phyloP scores from a whole-genome alignment of 2,113 vertebrate genomes.

The Gracilinanus agilis region DNA sequence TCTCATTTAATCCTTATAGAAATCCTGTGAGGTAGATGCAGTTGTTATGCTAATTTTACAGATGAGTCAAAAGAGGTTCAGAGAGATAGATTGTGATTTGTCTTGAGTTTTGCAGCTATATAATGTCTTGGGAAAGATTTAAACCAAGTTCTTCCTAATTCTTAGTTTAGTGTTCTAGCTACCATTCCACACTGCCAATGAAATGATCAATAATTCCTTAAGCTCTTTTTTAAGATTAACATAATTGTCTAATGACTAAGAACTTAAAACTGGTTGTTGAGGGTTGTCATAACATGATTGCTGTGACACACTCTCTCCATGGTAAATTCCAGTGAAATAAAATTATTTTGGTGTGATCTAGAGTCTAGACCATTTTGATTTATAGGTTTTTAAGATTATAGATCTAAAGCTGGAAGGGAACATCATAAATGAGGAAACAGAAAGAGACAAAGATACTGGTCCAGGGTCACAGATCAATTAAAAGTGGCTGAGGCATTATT shows the following conservation, averaged over 20 bases:
- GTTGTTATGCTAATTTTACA: background rate
- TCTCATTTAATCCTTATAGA: background rate
- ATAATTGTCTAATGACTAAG: background rate
- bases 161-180: background rate
- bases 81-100: background rate
- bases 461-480: background rate
- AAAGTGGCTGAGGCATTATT: background rate
- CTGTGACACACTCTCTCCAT: background rate
- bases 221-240: background rate
- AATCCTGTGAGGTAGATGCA: background rate
- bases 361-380: background rate
- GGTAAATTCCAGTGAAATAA: background rate
- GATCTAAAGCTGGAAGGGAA: background rate
- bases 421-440: background rate
- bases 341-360: background rate
- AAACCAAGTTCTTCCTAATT: background rate
- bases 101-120: background rate
- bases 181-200: background rate
- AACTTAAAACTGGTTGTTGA: background rate
- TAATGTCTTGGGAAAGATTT: background rate
- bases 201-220: background rate
- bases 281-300: background rate
- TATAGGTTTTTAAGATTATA: background rate
- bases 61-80: background rate
- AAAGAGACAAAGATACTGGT: background rate